Evolutionary conservation across 2,888 invertebrate species (phyloP).

Genomic region (Tipula confusa): DNA sequence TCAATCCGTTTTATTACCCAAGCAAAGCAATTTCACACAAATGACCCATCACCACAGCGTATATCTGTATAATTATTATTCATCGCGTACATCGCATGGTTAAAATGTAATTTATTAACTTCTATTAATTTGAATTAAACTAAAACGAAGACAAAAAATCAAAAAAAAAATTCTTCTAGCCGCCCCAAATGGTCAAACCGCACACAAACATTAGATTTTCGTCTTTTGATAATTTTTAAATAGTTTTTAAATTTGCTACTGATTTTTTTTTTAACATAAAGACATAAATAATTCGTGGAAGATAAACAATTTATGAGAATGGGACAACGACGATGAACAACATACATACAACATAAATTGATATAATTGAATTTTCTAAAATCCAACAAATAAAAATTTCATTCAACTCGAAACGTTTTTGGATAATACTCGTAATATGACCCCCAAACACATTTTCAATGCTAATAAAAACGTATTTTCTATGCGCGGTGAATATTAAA

Average conservation of each 20-base stretch:
- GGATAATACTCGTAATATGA: constrained; percentile 31
- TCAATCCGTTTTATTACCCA: neutral
- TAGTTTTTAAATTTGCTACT: constrained; percentile 1
- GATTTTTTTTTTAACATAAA: neutral
- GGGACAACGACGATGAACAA: no score
- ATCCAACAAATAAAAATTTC: neutral
- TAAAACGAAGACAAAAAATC: no score
- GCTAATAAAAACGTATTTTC: constrained; percentile 33
- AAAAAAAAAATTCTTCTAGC: neutral
- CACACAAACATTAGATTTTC: neutral
- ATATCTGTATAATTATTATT: neutral
- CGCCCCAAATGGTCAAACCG: constrained; percentile 4
- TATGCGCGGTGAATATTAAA: constrained; percentile 30
- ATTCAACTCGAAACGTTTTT: constrained; percentile 25
- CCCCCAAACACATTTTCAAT: constrained; percentile 36
- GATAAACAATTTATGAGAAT: neutral
- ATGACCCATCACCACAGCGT: neutral
- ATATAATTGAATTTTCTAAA: neutral
- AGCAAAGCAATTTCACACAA: neutral
- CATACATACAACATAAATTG: neutral
- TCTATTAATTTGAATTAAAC: neutral
- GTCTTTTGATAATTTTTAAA: neutral
- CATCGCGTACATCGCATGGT: neutral
- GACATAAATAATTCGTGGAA: neutral
- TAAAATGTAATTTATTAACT: neutral